These are phyloP conservation scores for Camptogramma bilineatum DNA, from an alignment of 2,888 invertebrate species.

Conservation along the genomic window DNA sequence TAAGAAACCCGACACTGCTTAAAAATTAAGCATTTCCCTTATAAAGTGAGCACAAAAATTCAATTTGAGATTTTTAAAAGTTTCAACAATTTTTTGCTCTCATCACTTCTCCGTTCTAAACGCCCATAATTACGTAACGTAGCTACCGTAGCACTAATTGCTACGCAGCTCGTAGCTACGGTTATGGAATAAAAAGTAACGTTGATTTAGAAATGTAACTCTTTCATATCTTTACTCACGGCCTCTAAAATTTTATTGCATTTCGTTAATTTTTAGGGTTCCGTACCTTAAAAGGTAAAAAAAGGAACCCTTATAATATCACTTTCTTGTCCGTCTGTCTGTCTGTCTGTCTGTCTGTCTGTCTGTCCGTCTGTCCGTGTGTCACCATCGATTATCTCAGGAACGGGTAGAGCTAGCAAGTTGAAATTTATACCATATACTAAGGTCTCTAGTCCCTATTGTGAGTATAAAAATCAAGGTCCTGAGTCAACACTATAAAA, in stretches of 20 bases:
- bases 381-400: no score
- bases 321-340: no score
- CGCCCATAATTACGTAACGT: constrained; percentile 75
- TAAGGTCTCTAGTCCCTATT: no score
- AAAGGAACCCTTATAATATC: no score
- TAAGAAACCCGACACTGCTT: constrained; percentile 9
- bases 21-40: constrained; percentile 12
- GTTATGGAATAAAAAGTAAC: constrained; percentile 35
- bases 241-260: background rate
- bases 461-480: no score
- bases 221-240: background rate
- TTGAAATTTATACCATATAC: no score
- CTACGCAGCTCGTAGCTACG: constrained; percentile 75
- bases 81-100: constrained; percentile 35
- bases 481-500: no score
- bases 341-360: no score
- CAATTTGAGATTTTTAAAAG: constrained; percentile 30
- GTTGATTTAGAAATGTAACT: constrained; percentile 45
- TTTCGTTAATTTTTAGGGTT: no score
- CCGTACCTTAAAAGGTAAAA: no score
- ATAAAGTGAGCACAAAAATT: constrained; percentile 30
- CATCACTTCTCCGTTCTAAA: constrained; percentile 54
- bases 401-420: no score
- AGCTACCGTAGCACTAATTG: constrained; percentile 78
- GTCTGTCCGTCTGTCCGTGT: no score